Evolutionary conservation across 2,888 invertebrate genomes (phyloP).

Genomic region (Lamellibrachia satsuma): DNA sequence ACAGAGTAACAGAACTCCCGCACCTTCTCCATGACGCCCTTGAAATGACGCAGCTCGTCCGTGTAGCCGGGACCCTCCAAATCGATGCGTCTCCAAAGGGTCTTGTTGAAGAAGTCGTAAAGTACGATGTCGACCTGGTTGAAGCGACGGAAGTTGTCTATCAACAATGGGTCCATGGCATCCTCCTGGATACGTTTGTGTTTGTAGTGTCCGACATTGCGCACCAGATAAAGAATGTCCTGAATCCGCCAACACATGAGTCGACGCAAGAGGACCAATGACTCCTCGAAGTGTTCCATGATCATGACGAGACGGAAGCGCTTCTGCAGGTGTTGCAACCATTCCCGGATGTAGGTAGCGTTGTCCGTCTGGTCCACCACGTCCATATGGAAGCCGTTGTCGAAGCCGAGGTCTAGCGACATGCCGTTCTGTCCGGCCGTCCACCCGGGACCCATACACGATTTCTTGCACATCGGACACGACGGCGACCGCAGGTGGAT

Average conservation of each 20-base stretch:
- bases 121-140: slow-evolving; percentile 56
- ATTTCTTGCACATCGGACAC: background rate
- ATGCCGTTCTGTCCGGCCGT: slow-evolving; percentile 31
- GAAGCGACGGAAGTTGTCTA: slow-evolving; percentile 51
- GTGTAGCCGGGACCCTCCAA: slow-evolving; percentile 48
- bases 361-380: slow-evolving; percentile 5
- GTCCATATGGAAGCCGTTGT: slow-evolving; percentile 49
- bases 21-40: background rate
- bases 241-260: slow-evolving; percentile 60
- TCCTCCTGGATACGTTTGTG: background rate
- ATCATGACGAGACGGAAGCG: slow-evolving; percentile 59
- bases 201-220: slow-evolving; percentile 43
- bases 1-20: background rate
- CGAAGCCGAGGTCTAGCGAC: slow-evolving; percentile 60
- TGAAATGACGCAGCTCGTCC: slow-evolving; percentile 37
- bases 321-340: slow-evolving; percentile 44
- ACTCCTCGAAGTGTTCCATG: slow-evolving; percentile 62
- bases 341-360: background rate
- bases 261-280: slow-evolving; percentile 57
- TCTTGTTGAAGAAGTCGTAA: slow-evolving; percentile 57
- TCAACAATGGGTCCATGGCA: slow-evolving; percentile 35
- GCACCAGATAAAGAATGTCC: slow-evolving; percentile 57
- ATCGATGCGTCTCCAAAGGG: slow-evolving; percentile 53
- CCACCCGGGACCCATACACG: background rate
- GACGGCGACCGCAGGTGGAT: background rate